Conservation (phyloP, 2,888 invertebrate genomes). For the Serripes groenlandicus region DNA sequence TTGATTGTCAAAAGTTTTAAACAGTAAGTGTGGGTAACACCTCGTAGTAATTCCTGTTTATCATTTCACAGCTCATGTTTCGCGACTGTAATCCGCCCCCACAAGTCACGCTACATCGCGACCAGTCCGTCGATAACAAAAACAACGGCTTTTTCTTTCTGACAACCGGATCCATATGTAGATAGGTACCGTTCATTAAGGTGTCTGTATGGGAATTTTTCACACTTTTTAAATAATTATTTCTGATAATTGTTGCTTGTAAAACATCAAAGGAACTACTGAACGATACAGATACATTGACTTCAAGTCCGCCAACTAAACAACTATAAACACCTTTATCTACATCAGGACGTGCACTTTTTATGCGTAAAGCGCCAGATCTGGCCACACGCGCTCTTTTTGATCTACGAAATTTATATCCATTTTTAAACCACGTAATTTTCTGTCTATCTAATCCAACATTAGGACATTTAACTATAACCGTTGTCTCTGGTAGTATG, state of each 20-base stretch:
- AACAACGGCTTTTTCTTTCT: constrained; percentile 71
- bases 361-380: constrained; percentile 76
- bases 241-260: constrained; percentile 73
- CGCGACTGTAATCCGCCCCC: constrained; percentile 78
- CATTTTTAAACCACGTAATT: constrained; percentile 82
- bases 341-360: constrained; percentile 70
- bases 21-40: constrained; percentile 74
- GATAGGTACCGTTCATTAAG: constrained; percentile 62
- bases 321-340: constrained; percentile 82
- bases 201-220: constrained; percentile 30
- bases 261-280: constrained; percentile 74
- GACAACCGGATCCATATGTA: constrained; percentile 77
- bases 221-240: constrained; percentile 56
- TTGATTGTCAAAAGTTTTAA: constrained; percentile 84
- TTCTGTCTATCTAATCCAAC: constrained; percentile 75
- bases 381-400: constrained; percentile 70
- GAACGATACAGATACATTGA: constrained; percentile 77
- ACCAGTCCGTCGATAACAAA: constrained; percentile 77
- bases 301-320: constrained; percentile 74
- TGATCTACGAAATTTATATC: constrained; percentile 65
- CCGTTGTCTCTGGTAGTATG: constrained; percentile 79
- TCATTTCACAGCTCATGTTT: constrained; percentile 81
- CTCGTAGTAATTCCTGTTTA: constrained; percentile 79
- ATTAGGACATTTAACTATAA: constrained; percentile 81
- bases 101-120: constrained; percentile 78